Evolutionary conservation across 2,113 vertebrate species (phyloP).

Genomic region (Colistium nudipinnis): DNA sequence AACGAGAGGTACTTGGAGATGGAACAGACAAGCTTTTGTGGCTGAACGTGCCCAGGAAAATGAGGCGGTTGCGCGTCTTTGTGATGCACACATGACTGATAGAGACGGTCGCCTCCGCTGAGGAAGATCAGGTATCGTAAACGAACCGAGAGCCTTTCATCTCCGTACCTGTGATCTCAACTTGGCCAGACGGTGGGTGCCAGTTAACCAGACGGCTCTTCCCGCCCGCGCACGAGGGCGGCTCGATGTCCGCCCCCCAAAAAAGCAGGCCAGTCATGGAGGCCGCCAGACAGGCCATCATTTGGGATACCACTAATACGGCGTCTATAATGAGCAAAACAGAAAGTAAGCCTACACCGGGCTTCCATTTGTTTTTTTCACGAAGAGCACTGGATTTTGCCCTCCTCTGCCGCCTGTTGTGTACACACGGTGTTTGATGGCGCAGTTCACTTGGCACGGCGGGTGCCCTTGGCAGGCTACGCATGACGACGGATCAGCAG

Average conservation of each 20-base stretch:
- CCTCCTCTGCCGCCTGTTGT: constrained; percentile 4
- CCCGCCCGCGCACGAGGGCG: background rate
- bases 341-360: constrained; percentile 17
- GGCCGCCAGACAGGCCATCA: constrained; percentile 5
- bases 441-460: too few species aligned
- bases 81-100: constrained; percentile 22
- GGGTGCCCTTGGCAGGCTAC: background rate
- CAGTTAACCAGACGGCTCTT: constrained; percentile 19
- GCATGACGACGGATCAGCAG: constrained; percentile 4
- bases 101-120: constrained; percentile 15
- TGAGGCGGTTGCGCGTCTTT: constrained; percentile 22
- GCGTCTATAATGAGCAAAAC: constrained; percentile 36
- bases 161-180: constrained; percentile 49
- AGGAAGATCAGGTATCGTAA: constrained; percentile 43
- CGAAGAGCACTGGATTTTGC: constrained; percentile 20
- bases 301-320: constrained; percentile 4
- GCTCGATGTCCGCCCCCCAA: background rate
- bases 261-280: constrained; percentile 5
- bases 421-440: background rate
- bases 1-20: constrained; percentile 16
- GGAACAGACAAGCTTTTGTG: constrained; percentile 55
- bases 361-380: constrained; percentile 21
- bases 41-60: constrained; percentile 14
- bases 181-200: constrained; percentile 11
- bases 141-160: constrained; percentile 39